Conservation (phyloP, 1,140 invertebrate genomes). For the Heliothis virescens region DNA sequence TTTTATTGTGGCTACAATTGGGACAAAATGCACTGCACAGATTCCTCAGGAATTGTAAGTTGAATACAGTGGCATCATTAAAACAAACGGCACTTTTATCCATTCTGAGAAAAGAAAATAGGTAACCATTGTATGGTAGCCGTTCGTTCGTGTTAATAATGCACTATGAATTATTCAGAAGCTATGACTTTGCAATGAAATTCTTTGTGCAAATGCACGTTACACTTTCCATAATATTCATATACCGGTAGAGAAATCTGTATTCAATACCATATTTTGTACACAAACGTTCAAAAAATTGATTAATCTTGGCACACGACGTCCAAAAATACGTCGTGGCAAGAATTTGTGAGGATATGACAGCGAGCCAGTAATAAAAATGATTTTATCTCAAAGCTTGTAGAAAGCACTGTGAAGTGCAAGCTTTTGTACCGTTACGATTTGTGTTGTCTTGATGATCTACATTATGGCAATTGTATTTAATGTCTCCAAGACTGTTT, state of each 20-base stretch:
- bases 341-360: conserved; percentile 29
- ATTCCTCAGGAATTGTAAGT: not conserved
- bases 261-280: conserved; percentile 12
- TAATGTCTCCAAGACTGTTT: not conserved
- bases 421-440: conserved; percentile 11
- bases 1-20: not conserved
- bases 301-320: not conserved
- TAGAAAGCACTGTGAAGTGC: conserved; percentile 9
- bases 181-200: conserved; percentile 60
- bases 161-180: conserved; percentile 71
- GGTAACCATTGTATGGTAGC: conserved; percentile 58
- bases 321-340: conserved; percentile 1
- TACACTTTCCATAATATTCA: conserved; percentile 67
- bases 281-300: conserved; percentile 11
- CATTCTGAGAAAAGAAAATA: conserved; percentile 64
- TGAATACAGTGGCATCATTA: conserved; percentile 22
- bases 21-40: not conserved
- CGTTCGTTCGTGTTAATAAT: conserved; percentile 65
- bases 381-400: conserved; percentile 14
- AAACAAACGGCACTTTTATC: conserved; percentile 33
- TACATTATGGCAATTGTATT: not conserved
- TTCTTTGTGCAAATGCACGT: conserved; percentile 52
- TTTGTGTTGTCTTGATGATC: conserved; percentile 33
- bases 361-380: conserved; percentile 18
- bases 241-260: conserved; percentile 56